A percentile compares a stretch with the other conserved stretches of the same genome.
phyloP scores from a whole-genome alignment of 2,888 invertebrate species.

The Spatulosminthurus flaviceps region DNA sequence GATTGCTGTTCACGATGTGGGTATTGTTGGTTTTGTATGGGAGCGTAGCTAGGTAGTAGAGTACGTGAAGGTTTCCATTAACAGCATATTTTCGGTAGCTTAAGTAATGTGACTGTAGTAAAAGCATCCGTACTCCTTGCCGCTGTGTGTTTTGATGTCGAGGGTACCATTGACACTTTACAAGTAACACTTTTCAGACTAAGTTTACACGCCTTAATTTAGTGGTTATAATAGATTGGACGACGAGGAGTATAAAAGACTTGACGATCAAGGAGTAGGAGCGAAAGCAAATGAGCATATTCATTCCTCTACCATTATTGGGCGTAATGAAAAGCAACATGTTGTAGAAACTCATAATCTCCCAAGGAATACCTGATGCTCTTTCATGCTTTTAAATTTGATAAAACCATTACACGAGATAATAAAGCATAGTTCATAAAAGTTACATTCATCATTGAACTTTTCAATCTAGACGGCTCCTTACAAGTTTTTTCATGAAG shows the following conservation, averaged over 20 bases:
- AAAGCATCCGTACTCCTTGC: neutral
- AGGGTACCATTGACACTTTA: conserved; percentile 36
- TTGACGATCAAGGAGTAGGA: conserved; percentile 29
- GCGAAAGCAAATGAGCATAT: conserved; percentile 39
- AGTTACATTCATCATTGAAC: conserved; percentile 15
- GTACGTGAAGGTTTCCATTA: neutral
- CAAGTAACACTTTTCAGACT: conserved; percentile 36
- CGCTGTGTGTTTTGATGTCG: conserved; percentile 37
- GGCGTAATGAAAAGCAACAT: conserved; percentile 21
- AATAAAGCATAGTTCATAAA: conserved; percentile 27
- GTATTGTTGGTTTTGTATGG: conserved; percentile 9
- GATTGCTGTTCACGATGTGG: conserved; percentile 11
- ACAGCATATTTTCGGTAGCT: conserved; percentile 11
- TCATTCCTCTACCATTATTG: conserved; percentile 27
- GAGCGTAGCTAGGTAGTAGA: conserved; percentile 13
- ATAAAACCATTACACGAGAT: conserved; percentile 38
- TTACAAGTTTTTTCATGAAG: neutral
- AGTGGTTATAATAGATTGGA: conserved; percentile 24
- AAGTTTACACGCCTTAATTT: conserved; percentile 42
- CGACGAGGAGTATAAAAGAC: neutral
- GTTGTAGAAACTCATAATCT: conserved; percentile 37
- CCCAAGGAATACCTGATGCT: conserved; percentile 18
- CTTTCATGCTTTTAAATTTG: conserved; percentile 24
- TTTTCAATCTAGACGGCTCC: neutral
- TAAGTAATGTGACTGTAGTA: neutral